Conservation (phyloP, 2,113 vertebrate species). For the Nothobranchius furzeri region DNA sequence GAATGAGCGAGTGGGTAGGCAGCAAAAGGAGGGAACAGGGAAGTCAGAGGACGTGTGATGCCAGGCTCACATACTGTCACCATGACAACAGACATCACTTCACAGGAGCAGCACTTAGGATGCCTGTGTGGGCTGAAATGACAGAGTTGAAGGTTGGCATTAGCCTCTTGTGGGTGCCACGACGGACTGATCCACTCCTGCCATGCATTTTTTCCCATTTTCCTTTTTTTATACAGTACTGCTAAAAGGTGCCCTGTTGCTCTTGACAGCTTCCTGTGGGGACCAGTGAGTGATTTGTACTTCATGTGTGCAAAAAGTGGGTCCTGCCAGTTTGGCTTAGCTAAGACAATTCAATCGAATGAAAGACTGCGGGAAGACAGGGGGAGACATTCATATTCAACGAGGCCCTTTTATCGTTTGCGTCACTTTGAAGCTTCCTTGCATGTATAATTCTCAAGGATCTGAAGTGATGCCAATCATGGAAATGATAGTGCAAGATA, state of each 20-base stretch:
- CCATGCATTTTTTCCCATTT: slow-evolving; percentile 1
- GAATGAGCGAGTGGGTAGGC: slow-evolving; percentile 52
- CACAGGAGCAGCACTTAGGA: slow-evolving; percentile 74
- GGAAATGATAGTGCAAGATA: slow-evolving; percentile 51
- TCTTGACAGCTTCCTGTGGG: slow-evolving; percentile 43
- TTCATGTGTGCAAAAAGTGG: slow-evolving; percentile 44
- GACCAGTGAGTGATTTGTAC: slow-evolving; percentile 51
- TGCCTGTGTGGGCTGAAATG: slow-evolving; percentile 77
- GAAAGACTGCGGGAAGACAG: slow-evolving; percentile 40
- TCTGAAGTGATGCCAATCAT: slow-evolving; percentile 61
- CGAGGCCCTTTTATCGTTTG: slow-evolving; percentile 59
- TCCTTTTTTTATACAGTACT: slow-evolving; percentile 11
- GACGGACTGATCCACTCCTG: slow-evolving; percentile 37
- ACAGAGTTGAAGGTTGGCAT: slow-evolving; percentile 70
- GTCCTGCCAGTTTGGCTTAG: slow-evolving; percentile 65
- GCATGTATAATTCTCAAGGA: slow-evolving; percentile 74
- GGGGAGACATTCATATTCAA: slow-evolving; percentile 66
- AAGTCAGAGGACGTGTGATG: slow-evolving; percentile 70
- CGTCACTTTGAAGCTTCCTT: slow-evolving; percentile 67
- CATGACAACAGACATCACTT: slow-evolving; percentile 83
- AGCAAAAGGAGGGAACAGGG: slow-evolving; percentile 34
- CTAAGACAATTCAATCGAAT: slow-evolving; percentile 58
- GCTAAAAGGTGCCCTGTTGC: slow-evolving; percentile 41
- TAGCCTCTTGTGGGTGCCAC: slow-evolving; percentile 67
- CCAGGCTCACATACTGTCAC: slow-evolving; percentile 71